phyloP scores from a whole-genome alignment of 2,113 vertebrate genomes.

The Ranitomeya imitator region DNA sequence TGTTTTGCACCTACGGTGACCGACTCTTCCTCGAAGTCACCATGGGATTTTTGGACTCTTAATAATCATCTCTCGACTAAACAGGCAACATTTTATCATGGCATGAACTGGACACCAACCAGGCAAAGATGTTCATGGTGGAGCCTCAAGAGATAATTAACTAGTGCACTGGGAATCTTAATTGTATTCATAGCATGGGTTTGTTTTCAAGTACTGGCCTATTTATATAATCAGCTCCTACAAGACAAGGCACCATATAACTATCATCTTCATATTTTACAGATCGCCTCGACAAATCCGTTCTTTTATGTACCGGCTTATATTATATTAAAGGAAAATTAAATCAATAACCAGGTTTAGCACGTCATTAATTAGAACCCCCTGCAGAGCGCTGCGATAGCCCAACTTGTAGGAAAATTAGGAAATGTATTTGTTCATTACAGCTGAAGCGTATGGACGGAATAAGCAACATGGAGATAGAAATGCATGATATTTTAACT shows the following conservation, averaged over 20 bases:
- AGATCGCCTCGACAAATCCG: background rate
- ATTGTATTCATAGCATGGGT: conserved; percentile 49
- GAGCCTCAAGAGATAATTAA: conserved; percentile 54
- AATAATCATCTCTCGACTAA: conserved; percentile 41
- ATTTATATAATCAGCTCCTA: conserved; percentile 40
- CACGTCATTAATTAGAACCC: background rate
- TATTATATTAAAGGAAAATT: conserved; percentile 11
- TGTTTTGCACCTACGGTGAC: conserved; percentile 21
- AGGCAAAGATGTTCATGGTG: conserved; percentile 46
- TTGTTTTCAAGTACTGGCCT: conserved; percentile 43
- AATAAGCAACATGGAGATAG: background rate
- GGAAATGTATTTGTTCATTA: background rate
- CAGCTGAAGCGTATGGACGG: background rate
- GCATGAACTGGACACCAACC: conserved; percentile 43
- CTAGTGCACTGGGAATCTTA: conserved; percentile 49
- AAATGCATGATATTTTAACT: background rate
- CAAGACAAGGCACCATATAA: conserved; percentile 1
- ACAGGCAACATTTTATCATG: conserved; percentile 52
- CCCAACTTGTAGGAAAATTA: background rate
- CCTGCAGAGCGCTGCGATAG: background rate
- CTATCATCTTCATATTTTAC: conserved; percentile 3
- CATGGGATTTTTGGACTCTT: conserved; percentile 30
- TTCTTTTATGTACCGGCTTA: conserved; percentile 30
- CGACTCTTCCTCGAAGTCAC: conserved; percentile 2
- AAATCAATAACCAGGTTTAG: conserved; percentile 13